Evolutionary conservation across 2,888 invertebrate genomes (phyloP).

Genomic region (Petrolisthes cinctipes): DNA sequence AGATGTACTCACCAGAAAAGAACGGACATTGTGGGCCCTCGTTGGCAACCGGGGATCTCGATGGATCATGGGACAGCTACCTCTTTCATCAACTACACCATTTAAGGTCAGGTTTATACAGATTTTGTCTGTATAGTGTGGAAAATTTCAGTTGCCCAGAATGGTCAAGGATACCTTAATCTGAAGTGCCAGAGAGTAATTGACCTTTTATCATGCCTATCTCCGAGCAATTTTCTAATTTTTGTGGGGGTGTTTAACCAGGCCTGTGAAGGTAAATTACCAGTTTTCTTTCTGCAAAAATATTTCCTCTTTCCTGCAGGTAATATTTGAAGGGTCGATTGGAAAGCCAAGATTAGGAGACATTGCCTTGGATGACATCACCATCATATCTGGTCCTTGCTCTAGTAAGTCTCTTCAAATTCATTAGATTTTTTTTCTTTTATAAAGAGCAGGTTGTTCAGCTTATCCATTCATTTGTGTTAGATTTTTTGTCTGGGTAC

Average conservation of each 20-base stretch:
- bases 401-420: conserved; percentile 51
- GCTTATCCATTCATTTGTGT: too few species aligned
- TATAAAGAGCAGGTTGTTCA: too few species aligned
- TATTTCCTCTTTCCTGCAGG: conserved; percentile 67
- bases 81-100: conserved; percentile 63
- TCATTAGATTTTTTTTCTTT: not conserved
- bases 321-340: conserved; percentile 73
- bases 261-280: not conserved
- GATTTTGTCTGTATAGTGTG: not conserved
- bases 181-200: not conserved
- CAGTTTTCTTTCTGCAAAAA: not conserved
- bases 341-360: conserved; percentile 75
- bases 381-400: conserved; percentile 74
- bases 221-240: too few species aligned
- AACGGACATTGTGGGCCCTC: conserved; percentile 73
- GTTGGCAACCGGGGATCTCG: conserved; percentile 75
- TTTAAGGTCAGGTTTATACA: conserved; percentile 68
- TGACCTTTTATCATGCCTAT: too few species aligned
- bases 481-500: too few species aligned
- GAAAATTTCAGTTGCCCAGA: not conserved
- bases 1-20: conserved; percentile 70
- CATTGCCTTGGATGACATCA: conserved; percentile 75
- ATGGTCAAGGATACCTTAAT: not conserved
- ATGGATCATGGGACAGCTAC: conserved; percentile 64
- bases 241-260: too few species aligned